Evolutionary conservation across 1,140 invertebrate species (phyloP).

Genomic region (Dolichoris vasculosae): DNA sequence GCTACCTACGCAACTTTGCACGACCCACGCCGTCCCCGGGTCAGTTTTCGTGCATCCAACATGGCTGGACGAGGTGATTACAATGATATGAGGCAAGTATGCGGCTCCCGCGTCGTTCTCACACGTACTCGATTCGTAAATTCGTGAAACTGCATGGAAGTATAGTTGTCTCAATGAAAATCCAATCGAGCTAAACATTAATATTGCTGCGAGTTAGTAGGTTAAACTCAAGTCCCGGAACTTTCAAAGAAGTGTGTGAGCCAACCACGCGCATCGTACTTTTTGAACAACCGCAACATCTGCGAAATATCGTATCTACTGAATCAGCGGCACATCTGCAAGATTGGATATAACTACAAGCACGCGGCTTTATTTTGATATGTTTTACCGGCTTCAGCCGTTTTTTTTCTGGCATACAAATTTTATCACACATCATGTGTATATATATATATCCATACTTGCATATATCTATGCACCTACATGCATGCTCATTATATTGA

Average conservation of each 20-base stretch:
- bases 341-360: not conserved
- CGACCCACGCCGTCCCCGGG: constrained; percentile 38
- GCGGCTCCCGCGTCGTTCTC: not conserved
- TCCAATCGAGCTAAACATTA: not conserved
- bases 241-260: not conserved
- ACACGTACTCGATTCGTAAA: not conserved
- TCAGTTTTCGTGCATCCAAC: constrained; percentile 71
- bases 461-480: not conserved
- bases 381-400: not conserved
- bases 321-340: not conserved
- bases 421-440: too few relatives aligned
- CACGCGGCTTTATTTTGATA: not conserved
- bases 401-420: too few relatives aligned
- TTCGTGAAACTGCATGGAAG: not conserved
- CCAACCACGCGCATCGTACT: not conserved
- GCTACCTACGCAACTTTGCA: constrained; percentile 13
- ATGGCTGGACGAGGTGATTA: constrained; percentile 75
- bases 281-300: not conserved
- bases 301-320: not conserved
- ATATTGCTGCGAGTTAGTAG: not conserved
- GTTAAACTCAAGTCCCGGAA: not conserved
- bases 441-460: not conserved
- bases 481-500: too few relatives aligned
- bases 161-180: not conserved
- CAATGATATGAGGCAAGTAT: constrained; percentile 73